Base-by-base conservation (phyloP, 2,113 vertebrate species). In the Empidonax alnorum region DNA sequence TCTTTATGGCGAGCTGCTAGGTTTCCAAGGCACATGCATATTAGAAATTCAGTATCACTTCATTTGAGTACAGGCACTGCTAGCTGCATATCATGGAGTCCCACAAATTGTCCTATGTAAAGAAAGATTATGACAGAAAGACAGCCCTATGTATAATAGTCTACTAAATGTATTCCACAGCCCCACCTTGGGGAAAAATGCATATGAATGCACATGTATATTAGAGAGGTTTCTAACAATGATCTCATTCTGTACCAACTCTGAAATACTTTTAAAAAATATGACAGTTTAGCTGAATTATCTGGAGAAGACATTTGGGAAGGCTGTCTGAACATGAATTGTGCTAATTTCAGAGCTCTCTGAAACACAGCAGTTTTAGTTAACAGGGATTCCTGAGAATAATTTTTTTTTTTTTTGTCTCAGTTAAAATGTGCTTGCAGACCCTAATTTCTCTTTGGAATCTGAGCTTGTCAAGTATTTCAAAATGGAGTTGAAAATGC, bases 11-110 rank as follows among this genome's bases (percentile, higher is more conserved):
- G 97, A 98, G 97, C 96, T 97, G 93, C 96, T 97, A 97, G 97
- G 97, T 97, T 98, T 98, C 97, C 97, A 97, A 98, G 95, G 94
- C 96, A 97, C 96, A 98, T 98, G 96, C 97, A 98, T 98, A 98
- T 98, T 97, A 97, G 97, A 98, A 98, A 98, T 98, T 97, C 97
- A 97, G 97, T 97, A 98, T 97, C 97, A 97, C 96, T 97, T 98
- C 97, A 97, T 97, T 97, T 97, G 94, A 97, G 96, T 93, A 87
- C 75, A 97, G 93, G 95, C 96, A 96, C 73, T 92, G 91, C 92
- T 94, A 92, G 96, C 94, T 97, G 94, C 94, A 88, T 98, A 96
- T 98, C 96, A 95, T 96, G 94, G 96, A 98, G 97, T 95, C 95
- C 92, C 96, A 98, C 96, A 98, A 97, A 98, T 97, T 96, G 96